Evolutionary conservation across 2,113 vertebrate genomes (phyloP), one percentile per base, ranked within the genome.

Genomic region (Lates calcarifer): DNA sequence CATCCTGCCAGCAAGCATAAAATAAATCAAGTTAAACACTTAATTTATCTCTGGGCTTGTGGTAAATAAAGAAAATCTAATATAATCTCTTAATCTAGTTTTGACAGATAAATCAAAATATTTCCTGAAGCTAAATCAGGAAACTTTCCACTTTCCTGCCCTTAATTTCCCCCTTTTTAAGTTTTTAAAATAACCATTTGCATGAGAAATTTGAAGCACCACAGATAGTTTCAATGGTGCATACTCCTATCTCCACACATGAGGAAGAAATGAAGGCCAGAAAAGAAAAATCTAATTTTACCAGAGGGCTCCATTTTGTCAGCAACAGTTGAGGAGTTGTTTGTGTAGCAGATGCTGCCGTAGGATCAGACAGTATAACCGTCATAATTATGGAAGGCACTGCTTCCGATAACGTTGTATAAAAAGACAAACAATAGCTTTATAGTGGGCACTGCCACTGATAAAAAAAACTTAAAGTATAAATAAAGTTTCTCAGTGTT

Each of bases 301-400:
- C 35, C 57, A 0, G 31, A n/a, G 24, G 56, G 43, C 53, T 69
- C 35, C 61, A 29, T 83, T 87, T 75, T 12, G 24, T 85, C 47
- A 83, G 62, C 74, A 87, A 86, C 78, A 87, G 74, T 79, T 77
- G 79, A 75, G 83, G 85, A 81, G 84, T 79, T 2, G 5, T 58
- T 71, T 73, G 55, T 95, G 92, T 97, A 98, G 98, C 98, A 99
- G 98, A 99, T 99, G 96, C 98, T 99, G 97, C 98, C 95, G 96
- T 95, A 95, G 94, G 94, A 96, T 95, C 80, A 95, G 96, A 99
- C 97, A 96, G 97, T 99, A 99, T 99, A 99, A 99, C 97, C 94
- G 97, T 97, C 97, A 96, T 96, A 97, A 99, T 98, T 99, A 99
- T 99, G 98, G 97, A 98, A 99, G 98, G 93, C 98, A 98, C 97